Percentiles rank a stretch among this genome's conserved stretches.
Evolutionary conservation across 2,797 vertebrate genomes (phyloP).

Genomic region (Centropyge bicolor): DNA sequence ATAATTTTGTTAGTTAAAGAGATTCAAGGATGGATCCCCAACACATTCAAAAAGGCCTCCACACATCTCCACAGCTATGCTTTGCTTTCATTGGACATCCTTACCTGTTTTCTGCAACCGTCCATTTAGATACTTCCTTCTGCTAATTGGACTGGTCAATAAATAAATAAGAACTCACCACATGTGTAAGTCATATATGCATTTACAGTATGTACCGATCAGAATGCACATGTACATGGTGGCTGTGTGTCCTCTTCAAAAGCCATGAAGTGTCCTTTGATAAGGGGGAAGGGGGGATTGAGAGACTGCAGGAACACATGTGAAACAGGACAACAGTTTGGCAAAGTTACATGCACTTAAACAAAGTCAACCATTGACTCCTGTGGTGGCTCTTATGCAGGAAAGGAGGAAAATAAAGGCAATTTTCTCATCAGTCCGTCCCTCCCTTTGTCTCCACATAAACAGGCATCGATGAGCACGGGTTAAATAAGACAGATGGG

Average conservation of each 20-base stretch:
- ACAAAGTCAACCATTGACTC: conserved; percentile 2
- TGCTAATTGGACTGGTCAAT: conserved; percentile 26
- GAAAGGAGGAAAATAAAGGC: background rate
- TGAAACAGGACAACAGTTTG: background rate
- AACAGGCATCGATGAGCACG: background rate
- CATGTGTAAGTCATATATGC: conserved; percentile 33
- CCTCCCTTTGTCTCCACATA: background rate
- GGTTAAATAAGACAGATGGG: background rate
- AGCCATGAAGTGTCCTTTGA: background rate
- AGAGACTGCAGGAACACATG: background rate
- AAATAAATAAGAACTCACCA: conserved; percentile 61
- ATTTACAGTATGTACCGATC: conserved; percentile 58
- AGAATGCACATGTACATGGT: conserved; percentile 11
- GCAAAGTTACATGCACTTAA: conserved; percentile 40
- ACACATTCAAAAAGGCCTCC: conserved; percentile 38
- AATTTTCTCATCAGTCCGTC: background rate
- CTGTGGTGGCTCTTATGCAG: background rate
- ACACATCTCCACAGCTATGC: conserved; percentile 23
- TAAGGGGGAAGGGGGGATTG: background rate
- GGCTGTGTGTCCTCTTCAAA: conserved; percentile 4
- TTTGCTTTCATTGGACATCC: conserved; percentile 55
- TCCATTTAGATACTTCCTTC: conserved; percentile 16
- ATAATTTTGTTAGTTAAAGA: background rate
- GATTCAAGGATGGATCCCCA: conserved; percentile 10
- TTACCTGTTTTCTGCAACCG: conserved; percentile 10